A percentile compares a stretch with the other conserved stretches of the same genome.
phyloP scores from a whole-genome alignment of 35 echinoderm and acorn worm species.

The Strongylocentrotus purpuratus region DNA sequence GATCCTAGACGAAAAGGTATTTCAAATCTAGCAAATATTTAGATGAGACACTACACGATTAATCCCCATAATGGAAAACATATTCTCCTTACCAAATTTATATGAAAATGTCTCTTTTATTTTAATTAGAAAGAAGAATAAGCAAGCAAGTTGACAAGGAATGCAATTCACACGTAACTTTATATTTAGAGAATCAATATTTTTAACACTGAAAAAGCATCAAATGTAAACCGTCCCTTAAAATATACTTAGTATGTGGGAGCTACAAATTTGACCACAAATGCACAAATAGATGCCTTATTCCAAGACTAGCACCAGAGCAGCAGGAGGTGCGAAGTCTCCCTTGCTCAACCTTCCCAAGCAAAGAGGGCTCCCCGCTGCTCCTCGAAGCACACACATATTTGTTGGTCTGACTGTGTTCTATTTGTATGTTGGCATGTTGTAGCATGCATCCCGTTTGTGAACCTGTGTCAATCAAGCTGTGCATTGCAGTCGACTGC shows the following conservation, averaged over 20 bases:
- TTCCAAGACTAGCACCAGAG: background rate
- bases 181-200: too few relatives aligned
- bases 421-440: constrained; percentile 12
- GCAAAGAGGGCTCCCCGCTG: constrained; percentile 6
- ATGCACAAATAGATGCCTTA: background rate
- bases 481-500: background rate
- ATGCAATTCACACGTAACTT: too few relatives aligned
- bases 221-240: too few relatives aligned
- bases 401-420: background rate
- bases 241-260: background rate
- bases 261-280: background rate
- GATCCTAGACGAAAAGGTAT: too few relatives aligned
- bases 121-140: too few relatives aligned
- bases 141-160: too few relatives aligned
- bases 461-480: constrained; percentile 2
- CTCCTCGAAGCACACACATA: background rate
- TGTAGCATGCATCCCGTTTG: background rate
- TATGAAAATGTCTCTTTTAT: too few relatives aligned
- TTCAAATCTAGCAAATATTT: too few relatives aligned
- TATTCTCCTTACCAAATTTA: too few relatives aligned
- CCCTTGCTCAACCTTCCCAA: background rate
- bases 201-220: too few relatives aligned
- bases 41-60: too few relatives aligned
- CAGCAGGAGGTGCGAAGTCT: background rate
- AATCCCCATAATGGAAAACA: too few relatives aligned